Evolutionary conservation across 2,797 vertebrate genomes (phyloP), one percentile per base, ranked within the genome.

Genomic region (Borostomias antarcticus): DNA sequence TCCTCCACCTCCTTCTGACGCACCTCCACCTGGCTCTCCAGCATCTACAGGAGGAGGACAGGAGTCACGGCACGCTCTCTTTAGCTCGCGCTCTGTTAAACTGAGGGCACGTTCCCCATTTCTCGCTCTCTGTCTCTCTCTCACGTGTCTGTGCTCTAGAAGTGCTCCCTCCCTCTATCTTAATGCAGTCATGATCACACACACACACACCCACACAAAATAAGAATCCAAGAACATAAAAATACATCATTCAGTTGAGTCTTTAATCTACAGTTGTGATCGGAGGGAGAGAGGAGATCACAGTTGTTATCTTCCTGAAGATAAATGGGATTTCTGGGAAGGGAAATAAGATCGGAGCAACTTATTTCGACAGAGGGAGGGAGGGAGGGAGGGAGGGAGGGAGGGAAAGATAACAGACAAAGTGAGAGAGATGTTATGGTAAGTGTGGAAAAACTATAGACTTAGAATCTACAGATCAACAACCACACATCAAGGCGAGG

Each of bases 1-100:
- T 98, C 96, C 61, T 91, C 94, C 29, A 97, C 95, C 88, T 97
- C 96, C 88, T 95, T 95, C 89, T 95, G 94, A 47, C 95, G 94
- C 30, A 97, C 95, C 73, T 96, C 95, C 93, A 96, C 96, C 89
- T 98, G 95, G 73, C 95, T 96, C 86, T 97, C 96, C 75, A 97
- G 87, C 91, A 96, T 96, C 96, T 98, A 83, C 64, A 53, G 57
- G 21, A 7, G n/a, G 53, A 59, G 8, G 19, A 45, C 21, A 48
- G 5, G 4, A 62, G 15, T 66, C 21, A 40, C 15, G 2, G 17
- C 33, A 26, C 10, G 17, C 17, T 17, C 45, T 32, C 28, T 30
- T 13, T 7, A 47, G 43, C 59, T 13, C 40, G 9, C 33, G 37
- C 35, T 60, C 25, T 28, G 30, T 6, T 26, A 30, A 30, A 48